Evolutionary conservation across 2,797 vertebrate genomes (phyloP).

Genomic region (Enteromius argenteus): DNA sequence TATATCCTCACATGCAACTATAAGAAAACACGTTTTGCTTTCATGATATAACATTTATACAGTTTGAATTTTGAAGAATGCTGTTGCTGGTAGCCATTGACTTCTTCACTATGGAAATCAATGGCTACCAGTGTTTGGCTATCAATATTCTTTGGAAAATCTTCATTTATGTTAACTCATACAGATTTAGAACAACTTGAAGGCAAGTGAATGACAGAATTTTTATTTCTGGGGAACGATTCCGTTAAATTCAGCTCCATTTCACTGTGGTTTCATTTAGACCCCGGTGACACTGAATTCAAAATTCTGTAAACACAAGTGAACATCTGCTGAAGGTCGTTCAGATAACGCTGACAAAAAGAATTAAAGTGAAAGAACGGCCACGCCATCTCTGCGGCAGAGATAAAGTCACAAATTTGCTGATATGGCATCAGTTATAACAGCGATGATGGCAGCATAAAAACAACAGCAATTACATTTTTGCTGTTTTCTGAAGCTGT

Average conservation of each 20-base stretch:
- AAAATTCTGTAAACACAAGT: constrained; percentile 12
- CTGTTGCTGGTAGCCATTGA: background rate
- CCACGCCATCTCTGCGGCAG: background rate
- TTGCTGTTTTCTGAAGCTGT: background rate
- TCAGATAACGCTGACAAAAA: constrained; percentile 27
- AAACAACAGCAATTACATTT: constrained; percentile 8
- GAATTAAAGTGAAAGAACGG: constrained; percentile 10
- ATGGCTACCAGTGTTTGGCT: background rate
- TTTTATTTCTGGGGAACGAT: background rate
- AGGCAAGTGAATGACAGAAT: background rate
- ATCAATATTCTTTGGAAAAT: background rate
- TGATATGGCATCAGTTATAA: constrained; percentile 14
- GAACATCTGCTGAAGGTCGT: constrained; percentile 32
- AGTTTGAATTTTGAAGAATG: background rate
- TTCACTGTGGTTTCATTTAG: background rate
- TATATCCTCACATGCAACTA: background rate
- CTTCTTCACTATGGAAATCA: background rate
- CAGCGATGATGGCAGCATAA: constrained; percentile 13
- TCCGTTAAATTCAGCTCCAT: background rate
- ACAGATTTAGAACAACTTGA: background rate
- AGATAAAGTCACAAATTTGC: constrained; percentile 25
- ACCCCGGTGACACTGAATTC: constrained; percentile 1
- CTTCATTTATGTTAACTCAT: background rate
- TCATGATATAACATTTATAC: background rate
- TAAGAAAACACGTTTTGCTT: background rate